Conservation (phyloP, 2,797 vertebrate genomes). For the Prionace glauca region DNA sequence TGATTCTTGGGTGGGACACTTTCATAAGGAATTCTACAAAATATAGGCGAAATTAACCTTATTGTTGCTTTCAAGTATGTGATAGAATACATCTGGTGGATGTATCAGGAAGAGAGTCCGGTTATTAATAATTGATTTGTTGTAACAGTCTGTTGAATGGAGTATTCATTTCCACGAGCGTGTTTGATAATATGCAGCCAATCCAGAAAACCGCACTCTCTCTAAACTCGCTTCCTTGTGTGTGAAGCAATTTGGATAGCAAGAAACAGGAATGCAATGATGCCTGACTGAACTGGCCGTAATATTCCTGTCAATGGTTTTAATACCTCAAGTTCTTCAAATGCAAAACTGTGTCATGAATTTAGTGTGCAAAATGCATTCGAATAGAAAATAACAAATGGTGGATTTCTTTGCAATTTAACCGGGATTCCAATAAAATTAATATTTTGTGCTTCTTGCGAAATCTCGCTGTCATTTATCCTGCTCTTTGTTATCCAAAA, state of each 20-base stretch:
- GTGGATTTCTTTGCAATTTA: background rate
- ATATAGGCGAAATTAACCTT: background rate
- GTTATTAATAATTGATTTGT: background rate
- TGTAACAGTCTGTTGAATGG: background rate
- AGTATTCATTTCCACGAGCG: background rate
- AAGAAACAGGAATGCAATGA: background rate
- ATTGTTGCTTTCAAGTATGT: background rate
- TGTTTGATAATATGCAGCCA: background rate
- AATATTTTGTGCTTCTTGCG: slow-evolving; percentile 30
- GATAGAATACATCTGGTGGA: background rate
- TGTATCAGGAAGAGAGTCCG: background rate
- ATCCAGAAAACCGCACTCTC: background rate
- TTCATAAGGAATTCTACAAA: background rate
- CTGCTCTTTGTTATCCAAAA: slow-evolving; percentile 28
- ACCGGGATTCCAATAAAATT: background rate
- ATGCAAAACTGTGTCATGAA: background rate
- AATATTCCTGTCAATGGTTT: background rate
- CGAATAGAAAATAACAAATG: background rate
- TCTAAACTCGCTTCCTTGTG: background rate
- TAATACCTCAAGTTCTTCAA: background rate
- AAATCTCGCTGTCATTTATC: slow-evolving; percentile 26
- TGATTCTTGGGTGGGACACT: background rate
- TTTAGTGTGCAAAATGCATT: slow-evolving; percentile 29
- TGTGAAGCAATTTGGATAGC: background rate
- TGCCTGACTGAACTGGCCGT: background rate